Evolutionary conservation across 1,140 invertebrate species (phyloP), one percentile per base, ranked within the genome.

Genomic region (Drosophila watanabei): DNA sequence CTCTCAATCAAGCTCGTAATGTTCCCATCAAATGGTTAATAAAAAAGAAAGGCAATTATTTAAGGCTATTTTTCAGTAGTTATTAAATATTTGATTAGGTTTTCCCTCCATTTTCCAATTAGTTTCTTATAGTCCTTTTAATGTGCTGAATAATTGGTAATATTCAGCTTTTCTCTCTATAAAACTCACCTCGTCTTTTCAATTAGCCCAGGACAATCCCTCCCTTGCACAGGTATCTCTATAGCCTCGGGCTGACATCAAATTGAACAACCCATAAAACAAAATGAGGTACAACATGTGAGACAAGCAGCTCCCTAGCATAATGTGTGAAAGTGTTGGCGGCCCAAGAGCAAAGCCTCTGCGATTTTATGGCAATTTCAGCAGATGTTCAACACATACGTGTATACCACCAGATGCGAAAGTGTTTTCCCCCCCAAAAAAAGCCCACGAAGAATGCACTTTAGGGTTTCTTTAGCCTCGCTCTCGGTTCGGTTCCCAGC

Each of bases 261-360:
- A 79, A 78, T 57, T 79, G 58, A 71, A 79, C 43, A 79, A 75
- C 45, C 65, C 64, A 70, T 79, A 79, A 79, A 79, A 79, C 75
- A 79, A 70, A 79, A 78, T 78, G 75, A 78, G 75, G 35, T 57
- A 70, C 75, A 78, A 46, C 56, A 39, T 30, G 72, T 52, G 24
- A 49, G 35, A 69, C 52, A 46, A 24, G 35, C 54, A 57, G 24
- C 52, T 73, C 49, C 61, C 61, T 41, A 43, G 73, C 75, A 66
- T 79, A 79, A 70, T 79, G 75, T 79, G 75, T 79, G 75, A 79
- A 79, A 79, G 75, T 79, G 75, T 79, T 78, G 75, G 75, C 64
- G 75, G 75, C 30, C 63, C 41, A 65, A 65, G 20, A 60, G 56
- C 43, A 49, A 37, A 24, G 52, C 58, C 35, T 51, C 52, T 59